These are phyloP conservation scores for Smithornis capensis DNA, from an alignment of 2,113 vertebrate species.

Conservation along the genomic window DNA sequence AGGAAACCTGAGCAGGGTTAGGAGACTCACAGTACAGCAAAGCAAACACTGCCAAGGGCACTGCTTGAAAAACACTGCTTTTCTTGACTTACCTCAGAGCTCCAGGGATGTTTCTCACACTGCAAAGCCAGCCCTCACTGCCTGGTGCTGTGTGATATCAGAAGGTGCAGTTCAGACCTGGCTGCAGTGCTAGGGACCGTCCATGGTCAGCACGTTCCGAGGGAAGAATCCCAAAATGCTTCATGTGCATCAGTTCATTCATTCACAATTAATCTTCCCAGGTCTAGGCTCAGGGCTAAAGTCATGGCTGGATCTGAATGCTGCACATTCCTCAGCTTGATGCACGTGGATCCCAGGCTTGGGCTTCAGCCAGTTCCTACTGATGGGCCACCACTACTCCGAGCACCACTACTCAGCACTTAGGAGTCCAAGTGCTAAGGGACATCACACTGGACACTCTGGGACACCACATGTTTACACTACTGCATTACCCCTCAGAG, in stretches of 20 bases:
- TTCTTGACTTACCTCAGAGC: background rate
- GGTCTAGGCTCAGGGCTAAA: background rate
- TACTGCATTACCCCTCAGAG: background rate
- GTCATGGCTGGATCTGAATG: background rate
- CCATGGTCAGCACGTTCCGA: background rate
- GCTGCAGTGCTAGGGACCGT: background rate
- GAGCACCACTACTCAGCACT: background rate
- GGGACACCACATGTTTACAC: background rate
- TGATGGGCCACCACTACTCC: background rate
- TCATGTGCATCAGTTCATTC: background rate
- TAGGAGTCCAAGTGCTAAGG: accelerated
- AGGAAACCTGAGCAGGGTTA: background rate
- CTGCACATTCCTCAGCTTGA: background rate
- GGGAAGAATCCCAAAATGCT: background rate
- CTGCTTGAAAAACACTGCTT: background rate
- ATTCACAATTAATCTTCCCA: background rate
- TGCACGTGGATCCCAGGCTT: background rate
- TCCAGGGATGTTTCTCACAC: background rate
- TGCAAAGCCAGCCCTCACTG: background rate
- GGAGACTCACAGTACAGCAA: background rate
- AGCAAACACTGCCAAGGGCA: background rate
- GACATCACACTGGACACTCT: background rate
- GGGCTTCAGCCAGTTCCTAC: background rate
- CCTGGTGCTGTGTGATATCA: background rate
- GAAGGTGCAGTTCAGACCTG: background rate